phyloP scores from a whole-genome alignment of 1,140 invertebrate species.

The Chironomus tepperi region DNA sequence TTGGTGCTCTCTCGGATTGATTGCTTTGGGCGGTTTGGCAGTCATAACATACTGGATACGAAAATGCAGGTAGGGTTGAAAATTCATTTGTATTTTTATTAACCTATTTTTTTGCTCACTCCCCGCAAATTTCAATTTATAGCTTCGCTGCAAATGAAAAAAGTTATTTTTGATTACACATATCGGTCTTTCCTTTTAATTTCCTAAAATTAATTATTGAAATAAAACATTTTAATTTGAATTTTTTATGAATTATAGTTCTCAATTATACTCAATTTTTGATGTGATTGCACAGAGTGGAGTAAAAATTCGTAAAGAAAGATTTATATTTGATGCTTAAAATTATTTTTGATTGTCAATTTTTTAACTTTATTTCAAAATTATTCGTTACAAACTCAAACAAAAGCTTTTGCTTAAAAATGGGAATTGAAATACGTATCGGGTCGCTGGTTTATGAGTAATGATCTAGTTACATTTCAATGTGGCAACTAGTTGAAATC shows the following conservation, averaged over 20 bases:
- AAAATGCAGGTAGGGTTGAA: slow-evolving; percentile 39
- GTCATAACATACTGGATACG: slow-evolving; percentile 40
- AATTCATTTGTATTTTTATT: not conserved
- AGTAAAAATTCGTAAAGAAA: too few species aligned
- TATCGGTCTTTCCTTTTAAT: not conserved
- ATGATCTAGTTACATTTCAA: too few species aligned
- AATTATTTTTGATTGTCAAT: too few species aligned
- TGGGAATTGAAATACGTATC: too few species aligned
- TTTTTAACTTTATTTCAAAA: too few species aligned
- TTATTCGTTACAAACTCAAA: too few species aligned
- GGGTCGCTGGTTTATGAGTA: too few species aligned
- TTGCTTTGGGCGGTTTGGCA: slow-evolving; percentile 38
- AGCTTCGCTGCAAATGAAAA: slow-evolving; percentile 11
- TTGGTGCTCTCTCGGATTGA: slow-evolving; percentile 40
- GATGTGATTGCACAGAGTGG: slow-evolving; percentile 5
- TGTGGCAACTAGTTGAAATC: too few species aligned
- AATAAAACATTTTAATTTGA: not conserved
- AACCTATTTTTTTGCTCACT: slow-evolving; percentile 6
- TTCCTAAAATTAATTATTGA: too few species aligned
- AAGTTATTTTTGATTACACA: not conserved
- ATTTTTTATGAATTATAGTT: not conserved
- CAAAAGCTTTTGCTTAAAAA: too few species aligned
- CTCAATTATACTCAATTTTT: not conserved
- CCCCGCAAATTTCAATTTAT: slow-evolving; percentile 12
- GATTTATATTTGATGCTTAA: too few species aligned